These are phyloP conservation scores for Prunella fulvescens DNA, from an alignment of 2,113 vertebrate species.

Conservation along the genomic window DNA sequence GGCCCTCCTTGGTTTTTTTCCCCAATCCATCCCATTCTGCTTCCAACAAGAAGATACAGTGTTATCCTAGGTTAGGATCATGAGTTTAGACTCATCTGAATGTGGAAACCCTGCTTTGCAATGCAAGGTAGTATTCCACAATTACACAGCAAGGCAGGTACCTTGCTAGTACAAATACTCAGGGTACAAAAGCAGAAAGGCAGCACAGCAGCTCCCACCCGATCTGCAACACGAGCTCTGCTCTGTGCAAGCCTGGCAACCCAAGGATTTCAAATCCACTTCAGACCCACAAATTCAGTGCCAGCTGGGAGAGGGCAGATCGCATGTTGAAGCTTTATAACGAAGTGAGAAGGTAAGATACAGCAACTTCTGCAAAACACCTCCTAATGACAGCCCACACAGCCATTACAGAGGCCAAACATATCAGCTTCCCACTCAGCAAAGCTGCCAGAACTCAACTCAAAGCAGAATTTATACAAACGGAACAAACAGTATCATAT, in stretches of 20 bases:
- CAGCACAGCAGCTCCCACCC: neutral
- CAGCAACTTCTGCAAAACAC: constrained; percentile 64
- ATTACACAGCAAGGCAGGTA: neutral
- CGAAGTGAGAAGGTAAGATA: constrained; percentile 58
- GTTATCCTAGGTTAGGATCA: neutral
- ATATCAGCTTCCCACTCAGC: constrained; percentile 66
- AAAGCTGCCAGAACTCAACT: constrained; percentile 61
- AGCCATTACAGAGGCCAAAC: constrained; percentile 62
- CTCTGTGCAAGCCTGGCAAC: constrained; percentile 13
- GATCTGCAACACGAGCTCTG: neutral
- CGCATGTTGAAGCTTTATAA: constrained; percentile 39
- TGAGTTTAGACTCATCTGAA: neutral
- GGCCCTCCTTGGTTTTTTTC: neutral
- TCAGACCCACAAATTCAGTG: constrained; percentile 26
- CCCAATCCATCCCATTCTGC: neutral
- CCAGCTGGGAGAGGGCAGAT: constrained; percentile 57
- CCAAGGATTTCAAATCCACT: neutral
- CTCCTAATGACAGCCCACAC: constrained; percentile 66
- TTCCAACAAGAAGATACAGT: neutral
- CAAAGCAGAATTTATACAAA: constrained; percentile 55
- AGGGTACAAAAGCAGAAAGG: neutral
- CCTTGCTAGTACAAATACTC: neutral
- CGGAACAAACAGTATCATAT: constrained; percentile 50
- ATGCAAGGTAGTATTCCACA: neutral
- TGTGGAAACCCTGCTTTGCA: neutral